Conservation (phyloP, 2,888 invertebrate species). For the Matsumyia berberina region DNA sequence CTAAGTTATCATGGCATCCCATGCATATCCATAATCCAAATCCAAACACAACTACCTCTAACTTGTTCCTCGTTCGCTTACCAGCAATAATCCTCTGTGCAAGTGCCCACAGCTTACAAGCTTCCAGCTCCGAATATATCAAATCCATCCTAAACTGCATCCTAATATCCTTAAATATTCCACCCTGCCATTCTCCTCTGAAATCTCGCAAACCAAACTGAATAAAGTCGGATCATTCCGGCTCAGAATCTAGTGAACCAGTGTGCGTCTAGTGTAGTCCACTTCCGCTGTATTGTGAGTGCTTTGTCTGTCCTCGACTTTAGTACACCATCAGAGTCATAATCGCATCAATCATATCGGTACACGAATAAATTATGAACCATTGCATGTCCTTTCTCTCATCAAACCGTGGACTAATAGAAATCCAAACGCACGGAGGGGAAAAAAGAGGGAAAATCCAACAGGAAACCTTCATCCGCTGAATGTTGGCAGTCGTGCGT, state of each 20-base stretch:
- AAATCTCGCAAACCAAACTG: background rate
- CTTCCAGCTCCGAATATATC: slow-evolving; percentile 13
- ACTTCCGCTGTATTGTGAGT: no score
- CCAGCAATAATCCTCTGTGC: slow-evolving; percentile 9
- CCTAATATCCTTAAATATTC: slow-evolving; percentile 3
- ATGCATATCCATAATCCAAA: background rate
- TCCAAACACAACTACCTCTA: background rate
- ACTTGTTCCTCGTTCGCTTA: background rate
- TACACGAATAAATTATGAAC: slow-evolving; percentile 56
- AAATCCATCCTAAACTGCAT: slow-evolving; percentile 18
- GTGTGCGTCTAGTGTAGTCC: slow-evolving; percentile 1
- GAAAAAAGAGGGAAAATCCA: background rate
- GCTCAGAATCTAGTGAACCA: slow-evolving; percentile 27
- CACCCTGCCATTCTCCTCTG: background rate
- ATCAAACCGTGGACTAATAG: slow-evolving; percentile 1
- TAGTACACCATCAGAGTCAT: slow-evolving; percentile 9
- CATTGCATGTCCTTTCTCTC: slow-evolving; percentile 46
- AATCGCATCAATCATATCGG: slow-evolving; percentile 59
- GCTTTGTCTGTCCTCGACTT: background rate
- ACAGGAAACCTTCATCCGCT: slow-evolving; percentile 35
- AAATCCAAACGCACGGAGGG: background rate
- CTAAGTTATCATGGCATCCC: no score
- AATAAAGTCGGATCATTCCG: slow-evolving; percentile 2
- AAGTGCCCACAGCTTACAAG: background rate
- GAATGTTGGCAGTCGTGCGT: slow-evolving; percentile 42